These are phyloP conservation scores for Nymphicus hollandicus DNA, from an alignment of 2,113 vertebrate species.

Conservation along the genomic window DNA sequence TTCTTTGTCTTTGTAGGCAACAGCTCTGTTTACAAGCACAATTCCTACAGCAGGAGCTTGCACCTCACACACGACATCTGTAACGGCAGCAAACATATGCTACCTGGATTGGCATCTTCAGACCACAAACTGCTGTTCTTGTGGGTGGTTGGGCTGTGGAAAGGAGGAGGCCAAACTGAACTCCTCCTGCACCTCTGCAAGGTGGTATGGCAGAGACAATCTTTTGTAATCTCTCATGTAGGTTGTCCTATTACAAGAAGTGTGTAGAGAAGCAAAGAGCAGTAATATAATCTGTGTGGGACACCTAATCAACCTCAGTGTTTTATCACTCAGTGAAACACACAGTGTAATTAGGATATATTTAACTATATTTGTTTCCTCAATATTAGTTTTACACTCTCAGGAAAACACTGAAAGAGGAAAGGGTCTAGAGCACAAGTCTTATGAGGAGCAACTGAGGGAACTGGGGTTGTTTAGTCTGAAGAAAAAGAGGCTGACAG, in stretches of 20 bases:
- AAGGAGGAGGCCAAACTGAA: background rate
- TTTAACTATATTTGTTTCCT: background rate
- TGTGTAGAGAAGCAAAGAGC: background rate
- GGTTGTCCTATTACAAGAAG: background rate
- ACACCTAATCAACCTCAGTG: background rate
- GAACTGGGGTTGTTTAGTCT: background rate
- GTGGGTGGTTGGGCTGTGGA: background rate
- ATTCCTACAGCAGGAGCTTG: background rate
- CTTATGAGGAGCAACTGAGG: background rate
- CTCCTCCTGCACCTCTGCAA: background rate
- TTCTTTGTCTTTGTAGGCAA: background rate
- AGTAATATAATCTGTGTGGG: background rate
- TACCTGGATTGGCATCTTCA: background rate
- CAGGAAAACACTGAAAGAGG: background rate
- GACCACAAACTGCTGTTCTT: background rate
- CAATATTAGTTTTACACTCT: background rate
- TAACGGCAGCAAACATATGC: background rate
- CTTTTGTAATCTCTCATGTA: background rate
- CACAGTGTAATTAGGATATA: background rate
- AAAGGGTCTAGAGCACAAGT: background rate
- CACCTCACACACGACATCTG: background rate
- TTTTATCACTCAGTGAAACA: background rate
- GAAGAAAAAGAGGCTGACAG: background rate
- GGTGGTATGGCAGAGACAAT: background rate
- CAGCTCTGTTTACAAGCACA: background rate